phyloP scores from a whole-genome alignment of 2,888 invertebrate genomes.

The Coelopa pilipes region DNA sequence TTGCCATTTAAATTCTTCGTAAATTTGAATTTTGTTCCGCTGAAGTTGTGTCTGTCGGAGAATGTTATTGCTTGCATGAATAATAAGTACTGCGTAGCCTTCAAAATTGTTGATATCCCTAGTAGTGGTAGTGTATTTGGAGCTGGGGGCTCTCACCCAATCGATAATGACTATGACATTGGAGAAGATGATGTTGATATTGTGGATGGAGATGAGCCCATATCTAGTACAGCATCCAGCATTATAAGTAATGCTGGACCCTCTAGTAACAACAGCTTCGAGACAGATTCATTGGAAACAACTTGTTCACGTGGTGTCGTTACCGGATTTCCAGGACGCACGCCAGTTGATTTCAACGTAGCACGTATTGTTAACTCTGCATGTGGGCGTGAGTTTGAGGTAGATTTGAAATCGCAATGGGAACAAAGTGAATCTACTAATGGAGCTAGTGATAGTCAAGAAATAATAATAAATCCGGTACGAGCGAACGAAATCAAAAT shows the following conservation, averaged over 20 bases:
- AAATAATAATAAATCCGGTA: slow-evolving; percentile 74
- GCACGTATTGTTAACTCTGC: slow-evolving; percentile 62
- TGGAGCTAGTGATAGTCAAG: slow-evolving; percentile 62
- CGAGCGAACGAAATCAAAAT: slow-evolving; percentile 63
- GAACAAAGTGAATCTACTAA: slow-evolving; percentile 51
- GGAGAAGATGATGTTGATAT: slow-evolving; percentile 44
- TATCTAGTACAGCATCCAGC: slow-evolving; percentile 58
- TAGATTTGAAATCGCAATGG: slow-evolving; percentile 63
- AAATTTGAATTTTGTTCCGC: slow-evolving; percentile 73
- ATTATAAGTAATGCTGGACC: slow-evolving; percentile 57
- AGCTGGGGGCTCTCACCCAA: slow-evolving; percentile 20
- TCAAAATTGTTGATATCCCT: slow-evolving; percentile 68
- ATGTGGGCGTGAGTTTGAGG: slow-evolving; percentile 62
- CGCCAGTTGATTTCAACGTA: slow-evolving; percentile 64
- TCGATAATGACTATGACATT: slow-evolving; percentile 42
- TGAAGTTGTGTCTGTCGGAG: slow-evolving; percentile 73
- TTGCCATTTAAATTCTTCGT: slow-evolving; percentile 75
- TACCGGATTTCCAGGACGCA: slow-evolving; percentile 56
- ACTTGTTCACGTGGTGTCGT: slow-evolving; percentile 53
- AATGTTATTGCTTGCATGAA: slow-evolving; percentile 76
- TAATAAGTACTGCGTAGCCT: slow-evolving; percentile 73
- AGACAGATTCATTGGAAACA: slow-evolving; percentile 63
- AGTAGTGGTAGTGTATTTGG: slow-evolving; percentile 40
- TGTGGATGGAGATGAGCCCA: slow-evolving; percentile 53
- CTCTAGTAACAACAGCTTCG: slow-evolving; percentile 62